A percentile compares a stretch with the other conserved stretches of the same genome.
Evolutionary conservation across 2,888 invertebrate species (phyloP).

Genomic region (Odontomyia ornata): DNA sequence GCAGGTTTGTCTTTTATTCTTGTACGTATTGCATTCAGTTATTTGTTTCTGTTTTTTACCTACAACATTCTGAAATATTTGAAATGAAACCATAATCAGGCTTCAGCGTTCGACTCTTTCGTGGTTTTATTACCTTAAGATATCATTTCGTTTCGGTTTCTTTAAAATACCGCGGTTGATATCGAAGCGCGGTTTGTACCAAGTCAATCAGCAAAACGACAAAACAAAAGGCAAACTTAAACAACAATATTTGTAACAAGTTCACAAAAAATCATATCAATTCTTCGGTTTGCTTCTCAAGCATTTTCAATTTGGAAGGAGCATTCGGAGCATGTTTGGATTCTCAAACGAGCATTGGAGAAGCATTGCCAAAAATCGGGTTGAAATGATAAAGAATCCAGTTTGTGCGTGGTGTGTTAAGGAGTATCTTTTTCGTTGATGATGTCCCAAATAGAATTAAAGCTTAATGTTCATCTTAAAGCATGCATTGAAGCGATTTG

Average conservation of each 20-base stretch:
- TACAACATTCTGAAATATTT: background rate
- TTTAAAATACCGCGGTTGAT: constrained; percentile 24
- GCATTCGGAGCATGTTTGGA: constrained; percentile 31
- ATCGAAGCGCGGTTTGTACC: background rate
- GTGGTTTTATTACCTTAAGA: constrained; percentile 7
- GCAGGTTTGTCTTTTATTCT: background rate
- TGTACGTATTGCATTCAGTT: background rate
- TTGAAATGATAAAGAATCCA: constrained; percentile 6
- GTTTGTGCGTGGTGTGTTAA: background rate
- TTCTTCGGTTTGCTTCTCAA: constrained; percentile 8
- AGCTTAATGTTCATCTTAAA: background rate
- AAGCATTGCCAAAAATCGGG: constrained; percentile 4
- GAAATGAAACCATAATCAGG: background rate
- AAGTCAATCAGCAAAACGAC: background rate
- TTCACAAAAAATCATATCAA: constrained; percentile 18
- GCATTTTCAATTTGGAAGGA: constrained; percentile 34
- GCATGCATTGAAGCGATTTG: background rate
- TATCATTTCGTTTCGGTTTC: constrained; percentile 6
- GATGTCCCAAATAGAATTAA: background rate
- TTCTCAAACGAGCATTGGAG: background rate
- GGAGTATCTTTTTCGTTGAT: background rate
- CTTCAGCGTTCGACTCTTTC: constrained; percentile 8
- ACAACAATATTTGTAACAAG: constrained; percentile 13
- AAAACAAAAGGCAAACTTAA: constrained; percentile 6
- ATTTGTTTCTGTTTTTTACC: background rate